These are phyloP conservation scores for Xiphorhynchus erythropygius DNA, from an alignment of 2,797 vertebrate species.

Conservation along the genomic window DNA sequence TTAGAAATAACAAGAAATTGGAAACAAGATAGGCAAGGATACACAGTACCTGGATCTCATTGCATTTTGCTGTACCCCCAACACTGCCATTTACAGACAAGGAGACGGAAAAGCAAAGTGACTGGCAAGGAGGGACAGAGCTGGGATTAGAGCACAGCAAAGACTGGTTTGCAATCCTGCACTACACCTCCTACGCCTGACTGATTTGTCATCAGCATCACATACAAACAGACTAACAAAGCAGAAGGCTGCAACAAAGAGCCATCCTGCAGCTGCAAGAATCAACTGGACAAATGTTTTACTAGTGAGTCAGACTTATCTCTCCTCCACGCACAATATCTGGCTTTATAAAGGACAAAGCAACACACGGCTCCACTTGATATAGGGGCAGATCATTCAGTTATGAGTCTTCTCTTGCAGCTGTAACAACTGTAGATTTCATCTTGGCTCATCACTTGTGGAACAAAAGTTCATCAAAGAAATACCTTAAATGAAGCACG, in stretches of 20 bases:
- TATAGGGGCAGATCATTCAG: neutral
- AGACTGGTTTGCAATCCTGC: neutral
- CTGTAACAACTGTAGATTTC: neutral
- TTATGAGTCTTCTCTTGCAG: neutral
- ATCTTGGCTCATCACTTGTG: neutral
- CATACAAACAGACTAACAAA: slow-evolving; percentile 10
- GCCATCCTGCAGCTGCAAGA: slow-evolving; percentile 20
- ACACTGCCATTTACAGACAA: neutral
- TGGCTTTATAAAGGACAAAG: neutral
- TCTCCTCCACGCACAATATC: neutral
- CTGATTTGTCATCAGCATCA: slow-evolving; percentile 1
- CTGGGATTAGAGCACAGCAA: neutral
- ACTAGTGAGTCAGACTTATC: slow-evolving; percentile 35
- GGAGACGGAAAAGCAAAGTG: neutral
- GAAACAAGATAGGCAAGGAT: neutral
- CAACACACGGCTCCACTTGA: neutral
- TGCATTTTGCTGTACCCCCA: neutral
- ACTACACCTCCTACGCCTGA: neutral
- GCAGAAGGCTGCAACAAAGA: slow-evolving; percentile 16
- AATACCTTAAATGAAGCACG: neutral
- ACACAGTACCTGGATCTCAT: neutral
- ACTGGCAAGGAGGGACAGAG: neutral
- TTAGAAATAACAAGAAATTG: neutral
- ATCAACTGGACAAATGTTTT: slow-evolving; percentile 49
- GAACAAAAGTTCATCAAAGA: neutral